These are phyloP conservation scores for Zaprionus gabonicus DNA, from an alignment of 1,140 invertebrate species.

Conservation along the genomic window DNA sequence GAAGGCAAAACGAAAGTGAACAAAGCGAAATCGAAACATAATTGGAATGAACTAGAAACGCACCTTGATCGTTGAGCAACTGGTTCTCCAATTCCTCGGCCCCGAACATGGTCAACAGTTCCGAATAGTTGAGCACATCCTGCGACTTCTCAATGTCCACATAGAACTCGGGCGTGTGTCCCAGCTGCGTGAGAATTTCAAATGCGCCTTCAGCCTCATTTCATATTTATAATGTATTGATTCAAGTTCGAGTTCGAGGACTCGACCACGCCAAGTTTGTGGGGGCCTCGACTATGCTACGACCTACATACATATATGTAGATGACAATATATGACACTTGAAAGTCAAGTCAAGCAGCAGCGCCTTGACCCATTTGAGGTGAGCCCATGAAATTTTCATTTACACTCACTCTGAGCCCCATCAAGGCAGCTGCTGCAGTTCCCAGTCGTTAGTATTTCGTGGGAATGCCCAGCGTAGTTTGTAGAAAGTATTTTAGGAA, in stretches of 20 bases:
- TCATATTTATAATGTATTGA: conserved; percentile 71
- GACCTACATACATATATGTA: background rate
- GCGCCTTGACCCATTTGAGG: conserved; percentile 53
- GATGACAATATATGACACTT: conserved; percentile 37
- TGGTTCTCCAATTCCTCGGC: conserved; percentile 88
- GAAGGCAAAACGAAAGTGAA: conserved; percentile 9
- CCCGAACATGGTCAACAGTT: conserved; percentile 89
- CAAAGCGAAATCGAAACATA: background rate
- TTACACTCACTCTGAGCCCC: background rate
- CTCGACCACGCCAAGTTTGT: background rate
- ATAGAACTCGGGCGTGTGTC: conserved; percentile 91
- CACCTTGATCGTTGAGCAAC: conserved; percentile 92
- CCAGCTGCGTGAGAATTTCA: conserved; percentile 86
- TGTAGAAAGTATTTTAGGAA: background rate
- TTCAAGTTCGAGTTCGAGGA: conserved; percentile 28
- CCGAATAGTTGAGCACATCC: conserved; percentile 87
- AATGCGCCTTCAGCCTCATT: conserved; percentile 50
- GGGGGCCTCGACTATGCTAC: background rate
- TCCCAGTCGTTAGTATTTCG: conserved; percentile 17
- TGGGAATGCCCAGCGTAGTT: background rate
- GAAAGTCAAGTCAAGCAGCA: conserved; percentile 51
- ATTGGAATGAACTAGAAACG: conserved; percentile 19
- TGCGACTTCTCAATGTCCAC: conserved; percentile 87
- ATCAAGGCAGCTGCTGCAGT: conserved; percentile 29
- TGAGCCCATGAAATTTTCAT: background rate